Evolutionary conservation across 2,797 vertebrate genomes (phyloP).

Genomic region (Oreochromis mossambicus): DNA sequence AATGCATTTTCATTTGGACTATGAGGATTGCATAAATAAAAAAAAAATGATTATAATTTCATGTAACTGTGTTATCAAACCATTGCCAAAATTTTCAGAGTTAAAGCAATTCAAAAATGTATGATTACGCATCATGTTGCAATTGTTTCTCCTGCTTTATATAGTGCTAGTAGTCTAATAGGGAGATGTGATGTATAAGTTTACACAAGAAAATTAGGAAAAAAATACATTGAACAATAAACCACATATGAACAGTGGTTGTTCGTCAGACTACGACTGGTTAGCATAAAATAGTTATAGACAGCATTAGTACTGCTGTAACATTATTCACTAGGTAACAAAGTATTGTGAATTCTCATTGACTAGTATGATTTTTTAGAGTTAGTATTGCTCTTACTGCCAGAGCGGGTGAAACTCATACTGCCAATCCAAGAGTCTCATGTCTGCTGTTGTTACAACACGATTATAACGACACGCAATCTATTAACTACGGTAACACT

Average conservation of each 20-base stretch:
- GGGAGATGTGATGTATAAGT: not conserved
- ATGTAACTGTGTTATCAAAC: not conserved
- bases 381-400: slow-evolving; percentile 65
- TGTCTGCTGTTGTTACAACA: slow-evolving; percentile 60
- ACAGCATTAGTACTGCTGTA: not conserved
- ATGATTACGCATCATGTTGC: not conserved
- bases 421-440: slow-evolving; percentile 75
- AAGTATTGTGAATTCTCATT: slow-evolving; percentile 7
- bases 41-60: not conserved
- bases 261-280: not conserved
- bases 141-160: slow-evolving; percentile 10
- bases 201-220: slow-evolving; percentile 22
- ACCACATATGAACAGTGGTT: not conserved
- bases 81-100: not conserved
- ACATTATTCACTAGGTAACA: not conserved
- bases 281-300: not conserved
- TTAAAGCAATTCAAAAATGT: not conserved
- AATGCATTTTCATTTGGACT: not conserved
- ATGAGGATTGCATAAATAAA: not conserved
- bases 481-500: not conserved
- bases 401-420: slow-evolving; percentile 72
- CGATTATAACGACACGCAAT: slow-evolving; percentile 14
- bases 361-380: slow-evolving; percentile 36
- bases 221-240: not conserved
- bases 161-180: not conserved